Evolutionary conservation across 2,888 invertebrate species (phyloP).

Genomic region (Pelosia muscerda): DNA sequence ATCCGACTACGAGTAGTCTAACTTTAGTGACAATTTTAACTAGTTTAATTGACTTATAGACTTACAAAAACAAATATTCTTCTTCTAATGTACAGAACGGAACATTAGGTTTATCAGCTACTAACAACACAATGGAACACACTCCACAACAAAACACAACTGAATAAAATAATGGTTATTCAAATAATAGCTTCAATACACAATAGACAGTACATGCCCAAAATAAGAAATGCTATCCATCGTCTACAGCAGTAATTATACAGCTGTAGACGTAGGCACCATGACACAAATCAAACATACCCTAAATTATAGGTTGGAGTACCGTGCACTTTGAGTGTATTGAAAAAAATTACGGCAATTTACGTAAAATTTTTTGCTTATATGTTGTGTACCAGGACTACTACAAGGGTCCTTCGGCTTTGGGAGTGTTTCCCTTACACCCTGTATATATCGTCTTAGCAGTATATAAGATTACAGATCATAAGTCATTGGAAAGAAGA

Average conservation of each 20-base stretch:
- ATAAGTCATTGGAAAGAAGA: slow-evolving; percentile 53
- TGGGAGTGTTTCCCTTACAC: too few relatives aligned
- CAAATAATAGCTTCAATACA: not conserved
- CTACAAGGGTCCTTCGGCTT: too few relatives aligned
- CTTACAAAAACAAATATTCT: too few relatives aligned
- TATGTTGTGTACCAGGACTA: too few relatives aligned
- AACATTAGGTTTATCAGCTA: not conserved
- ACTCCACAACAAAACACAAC: not conserved
- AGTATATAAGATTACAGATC: slow-evolving; percentile 30
- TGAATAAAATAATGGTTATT: not conserved
- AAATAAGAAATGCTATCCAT: not conserved
- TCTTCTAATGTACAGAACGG: too few relatives aligned
- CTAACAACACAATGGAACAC: not conserved
- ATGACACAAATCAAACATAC: not conserved
- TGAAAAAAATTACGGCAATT: too few relatives aligned
- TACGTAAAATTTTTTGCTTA: too few relatives aligned
- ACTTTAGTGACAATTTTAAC: too few relatives aligned
- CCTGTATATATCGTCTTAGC: slow-evolving; percentile 16
- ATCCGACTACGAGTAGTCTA: too few relatives aligned
- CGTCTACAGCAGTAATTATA: not conserved
- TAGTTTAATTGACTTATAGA: too few relatives aligned
- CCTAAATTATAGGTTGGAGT: not conserved
- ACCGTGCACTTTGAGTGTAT: too few relatives aligned
- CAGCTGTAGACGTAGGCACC: not conserved
- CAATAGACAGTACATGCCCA: too few relatives aligned